Conservation (phyloP, 2,113 vertebrate species). For the Tursiops truncatus region DNA sequence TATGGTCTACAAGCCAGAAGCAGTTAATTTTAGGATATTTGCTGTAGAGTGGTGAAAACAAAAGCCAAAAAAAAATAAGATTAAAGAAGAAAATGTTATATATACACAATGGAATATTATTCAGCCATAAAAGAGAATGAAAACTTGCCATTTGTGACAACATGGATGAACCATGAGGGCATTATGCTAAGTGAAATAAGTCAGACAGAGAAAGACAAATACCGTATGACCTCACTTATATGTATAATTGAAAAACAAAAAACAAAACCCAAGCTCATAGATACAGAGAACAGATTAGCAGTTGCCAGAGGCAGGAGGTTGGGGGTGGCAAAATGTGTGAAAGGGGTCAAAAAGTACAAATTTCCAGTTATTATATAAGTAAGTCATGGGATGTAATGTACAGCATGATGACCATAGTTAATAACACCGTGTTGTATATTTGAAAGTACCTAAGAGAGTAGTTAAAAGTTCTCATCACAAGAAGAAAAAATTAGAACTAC, state of each 20-base stretch:
- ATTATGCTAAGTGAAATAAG: not conserved
- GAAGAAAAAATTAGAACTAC: not conserved
- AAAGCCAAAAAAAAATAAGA: slow-evolving; percentile 2
- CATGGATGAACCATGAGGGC: not conserved
- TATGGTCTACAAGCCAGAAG: not conserved
- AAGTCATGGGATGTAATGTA: not conserved
- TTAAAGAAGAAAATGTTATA: not conserved
- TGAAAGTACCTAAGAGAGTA: not conserved
- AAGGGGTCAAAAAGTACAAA: not conserved
- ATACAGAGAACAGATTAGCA: not conserved
- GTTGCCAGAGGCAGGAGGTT: not conserved
- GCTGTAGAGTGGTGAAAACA: not conserved
- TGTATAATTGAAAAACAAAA: not conserved
- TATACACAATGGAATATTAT: not conserved
- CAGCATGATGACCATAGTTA: not conserved
- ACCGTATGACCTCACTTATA: not conserved
- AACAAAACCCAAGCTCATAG: not conserved
- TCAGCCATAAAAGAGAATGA: not conserved
- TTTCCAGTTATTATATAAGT: not conserved
- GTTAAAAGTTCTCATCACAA: not conserved
- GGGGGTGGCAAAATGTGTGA: not conserved
- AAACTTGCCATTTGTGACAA: not conserved
- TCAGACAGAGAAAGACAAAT: not conserved
- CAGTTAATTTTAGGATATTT: slow-evolving; percentile 31
- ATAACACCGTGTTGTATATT: not conserved